A percentile compares a stretch with the other conserved stretches of the same genome.
Evolutionary conservation across 1,140 invertebrate genomes (phyloP).

Genomic region (Zaprionus camerounensis): DNA sequence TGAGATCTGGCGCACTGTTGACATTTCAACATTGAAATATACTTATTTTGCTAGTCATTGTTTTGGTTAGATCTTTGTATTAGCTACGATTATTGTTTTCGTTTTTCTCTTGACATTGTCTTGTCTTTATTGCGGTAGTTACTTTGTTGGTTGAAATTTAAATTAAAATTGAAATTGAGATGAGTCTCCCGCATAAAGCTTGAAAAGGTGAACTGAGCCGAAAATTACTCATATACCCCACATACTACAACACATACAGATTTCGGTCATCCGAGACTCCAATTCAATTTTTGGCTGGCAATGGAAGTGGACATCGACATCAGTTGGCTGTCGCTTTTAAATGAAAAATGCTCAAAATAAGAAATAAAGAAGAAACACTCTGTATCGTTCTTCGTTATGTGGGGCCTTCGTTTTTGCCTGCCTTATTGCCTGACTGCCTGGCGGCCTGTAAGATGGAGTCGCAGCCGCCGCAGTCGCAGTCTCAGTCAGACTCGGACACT

Average conservation of each 20-base stretch:
- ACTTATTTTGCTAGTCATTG: conserved; percentile 61
- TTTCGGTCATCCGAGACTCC: conserved; percentile 24
- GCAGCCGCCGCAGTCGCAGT: conserved; percentile 23
- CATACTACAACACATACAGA: conserved; percentile 5
- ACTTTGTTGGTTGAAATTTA: conserved; percentile 36
- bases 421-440: conserved; percentile 32
- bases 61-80: conserved; percentile 42
- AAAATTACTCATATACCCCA: conserved; percentile 63
- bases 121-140: conserved; percentile 50
- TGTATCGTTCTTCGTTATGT: conserved; percentile 71
- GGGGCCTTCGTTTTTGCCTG: conserved; percentile 37
- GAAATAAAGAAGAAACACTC: conserved; percentile 66
- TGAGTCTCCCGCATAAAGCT: conserved; percentile 49
- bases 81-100: conserved; percentile 14
- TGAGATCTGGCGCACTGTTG: conserved; percentile 39
- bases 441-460: conserved; percentile 36
- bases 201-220: conserved; percentile 27
- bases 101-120: conserved; percentile 49
- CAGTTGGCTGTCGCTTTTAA: conserved; percentile 77
- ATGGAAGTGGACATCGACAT: conserved; percentile 75
- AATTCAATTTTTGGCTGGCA: conserved; percentile 36
- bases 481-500: conserved; percentile 24
- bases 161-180: conserved; percentile 51
- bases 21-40: conserved; percentile 63
- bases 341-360: conserved; percentile 75